Evolutionary conservation across 2,797 vertebrate species (phyloP).

Genomic region (Austrolebias charrua): DNA sequence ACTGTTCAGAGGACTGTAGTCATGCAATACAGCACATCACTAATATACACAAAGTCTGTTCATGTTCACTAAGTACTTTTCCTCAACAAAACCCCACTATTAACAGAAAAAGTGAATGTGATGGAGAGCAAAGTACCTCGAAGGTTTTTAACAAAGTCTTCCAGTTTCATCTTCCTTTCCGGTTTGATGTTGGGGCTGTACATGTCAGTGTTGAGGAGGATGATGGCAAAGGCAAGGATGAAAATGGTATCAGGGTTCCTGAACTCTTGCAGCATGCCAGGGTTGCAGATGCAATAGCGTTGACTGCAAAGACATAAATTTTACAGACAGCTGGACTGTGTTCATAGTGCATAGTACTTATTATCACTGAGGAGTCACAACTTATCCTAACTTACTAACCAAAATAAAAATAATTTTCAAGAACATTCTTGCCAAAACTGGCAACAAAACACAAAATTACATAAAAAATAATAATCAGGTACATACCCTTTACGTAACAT

Average conservation of each 20-base stretch:
- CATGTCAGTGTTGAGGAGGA: conserved; percentile 98
- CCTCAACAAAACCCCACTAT: conserved; percentile 28
- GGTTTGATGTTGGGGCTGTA: conserved; percentile 98
- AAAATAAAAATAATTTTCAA: too few relatives aligned
- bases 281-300: conserved; percentile 97
- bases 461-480: too few relatives aligned
- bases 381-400: not conserved
- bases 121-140: conserved; percentile 78
- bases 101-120: conserved; percentile 14
- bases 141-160: conserved; percentile 97
- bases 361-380: conserved; percentile 13
- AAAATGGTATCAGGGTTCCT: conserved; percentile 96
- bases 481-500: too few relatives aligned
- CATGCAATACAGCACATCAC: conserved; percentile 39
- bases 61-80: conserved; percentile 39
- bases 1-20: conserved; percentile 52
- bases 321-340: not conserved
- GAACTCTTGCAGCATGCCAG: conserved; percentile 93
- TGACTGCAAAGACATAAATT: conserved; percentile 76
- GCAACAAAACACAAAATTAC: too few relatives aligned
- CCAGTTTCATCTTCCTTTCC: conserved; percentile 97
- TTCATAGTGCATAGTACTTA: not conserved
- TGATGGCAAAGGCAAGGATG: conserved; percentile 70
- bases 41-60: conserved; percentile 59
- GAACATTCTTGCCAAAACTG: too few relatives aligned